Evolutionary conservation across 2,888 invertebrate genomes (phyloP).

Genomic region (Dolichopus griseipennis): DNA sequence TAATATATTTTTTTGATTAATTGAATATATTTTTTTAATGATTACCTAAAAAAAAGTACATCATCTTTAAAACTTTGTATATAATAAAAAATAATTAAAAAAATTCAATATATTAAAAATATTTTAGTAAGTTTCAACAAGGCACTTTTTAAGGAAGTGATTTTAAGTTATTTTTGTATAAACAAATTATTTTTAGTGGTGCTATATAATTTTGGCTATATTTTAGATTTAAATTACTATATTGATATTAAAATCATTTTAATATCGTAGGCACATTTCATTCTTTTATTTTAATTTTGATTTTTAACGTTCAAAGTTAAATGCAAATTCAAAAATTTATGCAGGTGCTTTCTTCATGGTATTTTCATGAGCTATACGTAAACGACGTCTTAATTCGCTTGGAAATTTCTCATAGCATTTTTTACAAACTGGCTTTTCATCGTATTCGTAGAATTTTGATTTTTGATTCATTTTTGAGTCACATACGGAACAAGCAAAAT

Average conservation of each 20-base stretch:
- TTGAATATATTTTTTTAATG: neutral
- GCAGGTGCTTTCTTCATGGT: constrained; percentile 50
- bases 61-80: no score
- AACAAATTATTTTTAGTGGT: neutral
- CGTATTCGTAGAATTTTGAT: constrained; percentile 98
- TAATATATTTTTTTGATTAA: neutral
- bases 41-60: no score
- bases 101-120: neutral
- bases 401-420: constrained; percentile 98
- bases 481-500: constrained; percentile 96
- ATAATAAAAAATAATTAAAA: no score
- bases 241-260: neutral
- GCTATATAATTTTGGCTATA: neutral
- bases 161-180: neutral
- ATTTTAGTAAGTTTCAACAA: neutral
- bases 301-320: neutral
- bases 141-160: neutral
- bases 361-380: constrained; percentile 81
- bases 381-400: constrained; percentile 79
- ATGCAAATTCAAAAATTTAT: neutral
- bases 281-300: neutral
- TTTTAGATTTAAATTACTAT: neutral
- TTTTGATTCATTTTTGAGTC: constrained; percentile 93
- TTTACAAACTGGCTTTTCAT: constrained; percentile 96
- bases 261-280: neutral